phyloP scores from a whole-genome alignment of 2,797 vertebrate genomes.

The Ptychobarbus kaznakovi region DNA sequence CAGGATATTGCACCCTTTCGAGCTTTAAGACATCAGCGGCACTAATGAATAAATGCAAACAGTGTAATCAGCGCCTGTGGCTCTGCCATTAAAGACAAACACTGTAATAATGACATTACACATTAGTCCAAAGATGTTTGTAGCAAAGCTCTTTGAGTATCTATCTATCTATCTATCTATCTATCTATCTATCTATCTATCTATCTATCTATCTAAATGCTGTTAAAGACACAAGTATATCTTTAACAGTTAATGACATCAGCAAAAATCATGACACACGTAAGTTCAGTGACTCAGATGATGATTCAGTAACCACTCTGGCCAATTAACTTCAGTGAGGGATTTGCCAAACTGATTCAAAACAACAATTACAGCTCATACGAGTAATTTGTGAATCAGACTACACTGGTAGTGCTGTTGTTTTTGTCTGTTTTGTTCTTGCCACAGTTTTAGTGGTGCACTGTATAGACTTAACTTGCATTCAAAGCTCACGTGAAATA shows the following conservation, averaged over 20 bases:
- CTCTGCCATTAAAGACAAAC: constrained; percentile 19
- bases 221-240: neutral
- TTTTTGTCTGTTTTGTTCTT: neutral
- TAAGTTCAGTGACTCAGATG: neutral
- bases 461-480: neutral
- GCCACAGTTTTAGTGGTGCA: neutral
- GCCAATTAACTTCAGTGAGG: neutral
- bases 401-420: neutral
- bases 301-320: neutral
- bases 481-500: neutral
- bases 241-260: neutral
- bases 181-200: too few relatives aligned
- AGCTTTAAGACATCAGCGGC: constrained; percentile 11
- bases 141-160: neutral
- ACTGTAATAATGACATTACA: constrained; percentile 17
- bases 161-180: too few relatives aligned
- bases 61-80: neutral
- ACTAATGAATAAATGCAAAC: constrained; percentile 7
- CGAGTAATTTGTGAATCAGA: neutral
- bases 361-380: neutral
- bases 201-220: neutral
- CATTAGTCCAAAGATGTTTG: neutral
- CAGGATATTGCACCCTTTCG: neutral
- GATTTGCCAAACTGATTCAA: neutral
- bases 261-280: neutral